These are phyloP conservation scores for Corythornis vintsioides DNA, from an alignment of 2,113 vertebrate species.

Conservation along the genomic window DNA sequence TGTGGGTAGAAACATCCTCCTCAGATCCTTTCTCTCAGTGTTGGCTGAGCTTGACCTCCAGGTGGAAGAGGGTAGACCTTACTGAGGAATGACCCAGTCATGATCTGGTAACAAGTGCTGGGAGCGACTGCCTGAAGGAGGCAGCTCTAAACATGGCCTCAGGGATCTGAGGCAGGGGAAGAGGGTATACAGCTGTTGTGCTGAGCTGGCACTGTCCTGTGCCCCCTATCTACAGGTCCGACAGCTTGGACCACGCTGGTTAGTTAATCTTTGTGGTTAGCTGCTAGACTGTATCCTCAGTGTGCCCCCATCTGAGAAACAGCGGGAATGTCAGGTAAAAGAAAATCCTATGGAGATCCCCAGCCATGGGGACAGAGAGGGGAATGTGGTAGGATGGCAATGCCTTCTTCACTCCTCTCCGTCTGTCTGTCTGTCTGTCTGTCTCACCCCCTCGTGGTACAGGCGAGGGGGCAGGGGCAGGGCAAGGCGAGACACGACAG, in stretches of 20 bases:
- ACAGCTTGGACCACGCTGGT: accelerated
- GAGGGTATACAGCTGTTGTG: accelerated
- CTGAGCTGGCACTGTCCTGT: accelerated
- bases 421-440: background rate
- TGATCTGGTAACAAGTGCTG: background rate
- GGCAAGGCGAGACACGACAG: conserved; percentile 13
- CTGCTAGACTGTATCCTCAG: background rate
- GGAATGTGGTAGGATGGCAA: background rate
- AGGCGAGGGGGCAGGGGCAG: background rate
- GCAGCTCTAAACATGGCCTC: accelerated
- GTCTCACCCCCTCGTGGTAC: accelerated
- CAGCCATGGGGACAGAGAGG: background rate
- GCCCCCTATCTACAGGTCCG: background rate
- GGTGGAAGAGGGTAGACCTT: background rate
- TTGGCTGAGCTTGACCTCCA: background rate
- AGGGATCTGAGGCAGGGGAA: background rate
- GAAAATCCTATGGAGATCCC: background rate
- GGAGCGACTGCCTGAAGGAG: background rate
- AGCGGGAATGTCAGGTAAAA: background rate
- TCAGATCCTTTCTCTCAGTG: accelerated
- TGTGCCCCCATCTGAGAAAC: background rate
- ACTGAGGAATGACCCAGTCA: background rate
- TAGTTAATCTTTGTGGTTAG: background rate
- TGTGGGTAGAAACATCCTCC: background rate
- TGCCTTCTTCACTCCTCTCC: background rate